Evolutionary conservation across 2,113 vertebrate genomes (phyloP), one percentile per base, ranked within the genome.

Genomic region (Platichthys flesus): DNA sequence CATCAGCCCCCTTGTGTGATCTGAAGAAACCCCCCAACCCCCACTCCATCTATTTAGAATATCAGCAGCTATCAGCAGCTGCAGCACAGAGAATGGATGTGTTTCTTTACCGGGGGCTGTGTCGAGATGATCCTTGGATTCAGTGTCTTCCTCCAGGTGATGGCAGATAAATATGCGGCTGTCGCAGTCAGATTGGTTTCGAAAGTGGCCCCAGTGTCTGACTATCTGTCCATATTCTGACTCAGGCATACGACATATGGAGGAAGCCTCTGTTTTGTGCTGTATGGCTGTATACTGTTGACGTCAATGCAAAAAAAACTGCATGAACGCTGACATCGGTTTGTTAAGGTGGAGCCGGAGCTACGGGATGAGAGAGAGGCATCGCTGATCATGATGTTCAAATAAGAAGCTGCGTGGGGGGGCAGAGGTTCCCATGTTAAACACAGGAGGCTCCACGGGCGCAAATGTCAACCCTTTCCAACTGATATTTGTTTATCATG

Each of bases 301-400:
- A 95, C 94, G 94, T 95, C 95, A 94, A 92, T 92, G 91, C 90
- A 86, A 86, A 85, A 88, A 71, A 14, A 28, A 28, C 16, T 83
- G 91, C 90, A 93, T 85, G 89, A 91, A 88, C 67, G 64, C 83
- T 81, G 80, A 91, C 82, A 83, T 93, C 67, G 77, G 49, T 57
- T 54, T 83, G 35, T 94, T 95, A 95, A 95, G 94, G 94, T 93
- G 80, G 94, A 74, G 13, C 67, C 3, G 18, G 1, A 35, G 0
- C 5, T 55, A n/a, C 24, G 21, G 4, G 51, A 13, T 5, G 4
- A 35, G 1, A 12, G 49, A 28, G 1, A 1, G 5, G 2, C 4
- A 16, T 4, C 4, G 6, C 2, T 13, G 21, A 21, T 31, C 26
- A 0, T 21, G 10, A 1, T 40, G 24, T 23, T 55, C 0, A 58